Evolutionary conservation across 2,113 vertebrate genomes (phyloP).

Genomic region (Abramis brama): DNA sequence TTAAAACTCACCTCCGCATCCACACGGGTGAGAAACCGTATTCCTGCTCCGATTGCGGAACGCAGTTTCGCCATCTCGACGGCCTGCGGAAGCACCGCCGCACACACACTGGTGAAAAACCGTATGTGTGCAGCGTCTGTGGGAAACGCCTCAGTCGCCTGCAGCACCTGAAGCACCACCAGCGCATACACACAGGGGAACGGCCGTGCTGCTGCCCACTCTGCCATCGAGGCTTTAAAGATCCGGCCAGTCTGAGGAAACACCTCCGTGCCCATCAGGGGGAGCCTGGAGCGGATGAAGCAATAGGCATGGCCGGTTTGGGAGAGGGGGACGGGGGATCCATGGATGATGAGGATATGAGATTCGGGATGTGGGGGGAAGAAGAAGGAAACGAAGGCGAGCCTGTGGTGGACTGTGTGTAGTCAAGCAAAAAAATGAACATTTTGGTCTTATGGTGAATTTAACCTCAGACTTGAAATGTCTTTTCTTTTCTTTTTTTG

Average conservation of each 20-base stretch:
- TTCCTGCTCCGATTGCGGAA: constrained; percentile 79
- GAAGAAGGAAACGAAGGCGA: constrained; percentile 75
- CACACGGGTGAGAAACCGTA: constrained; percentile 82
- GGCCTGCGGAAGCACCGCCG: constrained; percentile 80
- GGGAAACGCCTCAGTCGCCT: constrained; percentile 81
- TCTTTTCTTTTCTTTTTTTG: not conserved
- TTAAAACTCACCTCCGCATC: constrained; percentile 81
- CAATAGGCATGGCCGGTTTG: constrained; percentile 4
- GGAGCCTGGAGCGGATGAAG: constrained; percentile 53
- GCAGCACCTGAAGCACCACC: constrained; percentile 83
- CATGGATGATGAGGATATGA: constrained; percentile 65
- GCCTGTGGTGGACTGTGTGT: constrained; percentile 75
- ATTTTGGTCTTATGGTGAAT: not conserved
- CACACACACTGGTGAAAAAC: constrained; percentile 81
- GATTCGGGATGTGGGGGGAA: constrained; percentile 78
- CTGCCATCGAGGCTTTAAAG: constrained; percentile 80
- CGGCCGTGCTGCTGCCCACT: constrained; percentile 78
- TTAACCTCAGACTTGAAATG: not conserved
- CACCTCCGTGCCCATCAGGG: constrained; percentile 77
- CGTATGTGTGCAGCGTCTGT: constrained; percentile 78
- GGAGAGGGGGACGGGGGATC: constrained; percentile 42
- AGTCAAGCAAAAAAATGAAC: constrained; percentile 30
- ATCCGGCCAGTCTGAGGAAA: constrained; percentile 76
- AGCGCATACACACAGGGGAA: constrained; percentile 82
- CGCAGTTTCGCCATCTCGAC: constrained; percentile 79